A percentile compares a stretch with the other conserved stretches of the same genome.
These are phyloP conservation scores for Acleris emargana DNA, from an alignment of 2,888 invertebrate species.

Conservation along the genomic window DNA sequence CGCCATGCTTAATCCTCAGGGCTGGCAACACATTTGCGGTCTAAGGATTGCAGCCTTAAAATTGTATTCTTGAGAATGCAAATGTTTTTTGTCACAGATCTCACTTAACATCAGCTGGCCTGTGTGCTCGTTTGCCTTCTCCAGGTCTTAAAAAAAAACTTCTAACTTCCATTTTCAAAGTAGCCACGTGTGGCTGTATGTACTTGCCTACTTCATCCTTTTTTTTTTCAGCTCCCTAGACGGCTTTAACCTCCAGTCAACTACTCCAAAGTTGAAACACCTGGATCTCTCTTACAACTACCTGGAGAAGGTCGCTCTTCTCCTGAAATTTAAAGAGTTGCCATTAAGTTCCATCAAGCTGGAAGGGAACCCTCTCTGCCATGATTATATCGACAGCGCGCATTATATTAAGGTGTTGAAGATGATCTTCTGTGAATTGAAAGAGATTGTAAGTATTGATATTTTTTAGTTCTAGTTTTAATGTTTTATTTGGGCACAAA, in stretches of 20 bases:
- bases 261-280: constrained; percentile 54
- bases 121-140: too few species aligned
- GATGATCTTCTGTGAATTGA: constrained; percentile 78
- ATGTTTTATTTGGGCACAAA: too few species aligned
- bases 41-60: too few species aligned
- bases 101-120: too few species aligned
- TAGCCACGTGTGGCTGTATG: too few species aligned
- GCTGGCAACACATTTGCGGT: too few species aligned
- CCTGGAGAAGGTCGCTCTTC: constrained; percentile 47
- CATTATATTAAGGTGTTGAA: constrained; percentile 84
- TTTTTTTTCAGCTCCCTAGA: constrained; percentile 53
- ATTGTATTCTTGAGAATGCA: too few species aligned
- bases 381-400: constrained; percentile 82
- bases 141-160: too few species aligned
- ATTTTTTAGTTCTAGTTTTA: constrained; percentile 6
- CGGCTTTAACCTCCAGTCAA: constrained; percentile 54
- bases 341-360: constrained; percentile 80
- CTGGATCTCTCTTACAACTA: constrained; percentile 65
- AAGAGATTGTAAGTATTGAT: constrained; percentile 72
- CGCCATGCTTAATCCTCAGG: too few species aligned
- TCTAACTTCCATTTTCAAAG: too few species aligned
- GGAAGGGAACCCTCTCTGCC: constrained; percentile 89
- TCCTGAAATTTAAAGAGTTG: constrained; percentile 62
- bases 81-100: too few species aligned
- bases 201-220: too few species aligned